phyloP scores from a whole-genome alignment of 1,140 invertebrate genomes.

The Drosophila obscura region DNA sequence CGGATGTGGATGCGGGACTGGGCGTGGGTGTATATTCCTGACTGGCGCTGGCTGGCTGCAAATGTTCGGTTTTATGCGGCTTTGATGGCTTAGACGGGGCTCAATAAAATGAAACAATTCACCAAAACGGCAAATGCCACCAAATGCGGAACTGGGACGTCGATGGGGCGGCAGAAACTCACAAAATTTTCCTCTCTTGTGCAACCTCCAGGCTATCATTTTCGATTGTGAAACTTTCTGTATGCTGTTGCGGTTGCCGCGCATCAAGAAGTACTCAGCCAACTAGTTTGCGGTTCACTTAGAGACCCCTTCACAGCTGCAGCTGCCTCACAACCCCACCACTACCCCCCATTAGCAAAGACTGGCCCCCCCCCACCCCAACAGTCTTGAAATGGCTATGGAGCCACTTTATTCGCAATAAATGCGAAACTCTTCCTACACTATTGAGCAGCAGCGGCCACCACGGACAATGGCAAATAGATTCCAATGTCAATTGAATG shows the following conservation, averaged over 20 bases:
- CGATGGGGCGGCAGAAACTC: slow-evolving; percentile 39
- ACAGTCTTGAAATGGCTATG: background rate
- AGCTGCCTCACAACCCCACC: background rate
- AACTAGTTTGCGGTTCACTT: slow-evolving; percentile 66
- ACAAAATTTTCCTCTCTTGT: slow-evolving; percentile 46
- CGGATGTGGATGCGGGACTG: background rate
- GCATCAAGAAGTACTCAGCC: slow-evolving; percentile 48
- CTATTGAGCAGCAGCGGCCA: slow-evolving; percentile 36
- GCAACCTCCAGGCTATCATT: slow-evolving; percentile 67
- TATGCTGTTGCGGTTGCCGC: slow-evolving; percentile 62
- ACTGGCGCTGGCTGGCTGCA: slow-evolving; percentile 5
- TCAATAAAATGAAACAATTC: slow-evolving; percentile 62
- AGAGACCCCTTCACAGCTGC: background rate
- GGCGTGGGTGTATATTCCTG: background rate
- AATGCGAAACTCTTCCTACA: slow-evolving; percentile 60
- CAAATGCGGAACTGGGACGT: background rate
- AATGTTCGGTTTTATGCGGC: slow-evolving; percentile 52
- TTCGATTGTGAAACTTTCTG: slow-evolving; percentile 76
- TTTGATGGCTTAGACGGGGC: slow-evolving; percentile 56
- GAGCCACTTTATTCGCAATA: slow-evolving; percentile 52
- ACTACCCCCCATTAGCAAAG: background rate
- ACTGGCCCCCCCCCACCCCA: too few relatives aligned
- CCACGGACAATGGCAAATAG: slow-evolving; percentile 47
- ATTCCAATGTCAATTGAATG: slow-evolving; percentile 27
- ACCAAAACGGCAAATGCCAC: slow-evolving; percentile 23